Evolutionary conservation across 2,888 invertebrate genomes (phyloP), one percentile per base, ranked within the genome.

Genomic region (Caenorhabditis uteleia): DNA sequence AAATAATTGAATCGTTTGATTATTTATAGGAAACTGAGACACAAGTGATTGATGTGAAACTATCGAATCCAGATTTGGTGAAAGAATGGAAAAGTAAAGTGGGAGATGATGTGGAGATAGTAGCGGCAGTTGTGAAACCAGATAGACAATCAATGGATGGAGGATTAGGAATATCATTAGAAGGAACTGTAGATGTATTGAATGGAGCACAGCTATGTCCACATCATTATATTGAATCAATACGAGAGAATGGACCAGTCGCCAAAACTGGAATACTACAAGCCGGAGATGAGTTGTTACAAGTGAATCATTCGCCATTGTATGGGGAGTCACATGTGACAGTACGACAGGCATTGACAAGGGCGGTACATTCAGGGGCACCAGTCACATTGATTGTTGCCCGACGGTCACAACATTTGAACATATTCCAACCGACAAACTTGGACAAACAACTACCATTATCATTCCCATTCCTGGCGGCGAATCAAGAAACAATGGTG

Each of bases 171-270:
- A 88, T 98, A 51, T 97, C 97, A 31, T 95, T 98, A 79, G 95
- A 81, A 58, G 81, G 98, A 48, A 98, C 98, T 0, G 97, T 84
- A 27, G 98, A 98, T 84, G 95, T 98, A 50, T 95, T 97, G 86
- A 91, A 92, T 77, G 97, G 97, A 21, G 89, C 91, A 56, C 97
- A 98, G 86, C 93, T 95, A 39, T 88, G 95, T 58, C 97, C 98
- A 2, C 98, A 98, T 86, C 98, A 97, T 87, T 97, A 95, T 85
- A 95, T 98, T 83, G 89, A 97, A 74, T 65, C 71, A 33, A 94
- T 98, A 79, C 87, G 97, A 78, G 90, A 92, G n/a, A 94, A 95
- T 85, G 97, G 98, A 1, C 97, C 98, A 0, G 95, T 98, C 2
- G 97, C 95, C 5, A 89, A 90, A 72, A 94, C 93, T 82, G 91